Percentiles rank a stretch among this genome's conserved stretches.
Conservation (phyloP, 2,888 invertebrate genomes). For the Agrotis segetum region DNA sequence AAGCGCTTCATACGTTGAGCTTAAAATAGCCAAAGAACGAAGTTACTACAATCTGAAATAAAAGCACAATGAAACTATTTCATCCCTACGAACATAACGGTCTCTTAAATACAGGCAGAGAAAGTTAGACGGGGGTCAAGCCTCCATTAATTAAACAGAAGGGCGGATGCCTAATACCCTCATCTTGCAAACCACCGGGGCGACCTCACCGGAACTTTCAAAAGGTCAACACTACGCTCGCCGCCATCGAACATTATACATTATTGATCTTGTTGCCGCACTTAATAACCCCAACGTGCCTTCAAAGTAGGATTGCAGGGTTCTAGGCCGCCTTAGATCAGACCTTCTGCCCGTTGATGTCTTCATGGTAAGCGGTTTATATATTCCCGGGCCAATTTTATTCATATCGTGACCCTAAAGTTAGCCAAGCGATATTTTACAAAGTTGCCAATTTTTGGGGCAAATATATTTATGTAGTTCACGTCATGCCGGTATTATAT, state of each 20-base stretch:
- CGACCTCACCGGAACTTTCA: slow-evolving; percentile 70
- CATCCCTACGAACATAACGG: slow-evolving; percentile 53
- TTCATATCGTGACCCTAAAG: slow-evolving; percentile 43
- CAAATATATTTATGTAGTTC: slow-evolving; percentile 28
- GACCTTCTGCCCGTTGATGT: slow-evolving; percentile 40
- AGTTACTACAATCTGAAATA: slow-evolving; percentile 37
- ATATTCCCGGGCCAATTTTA: slow-evolving; percentile 46
- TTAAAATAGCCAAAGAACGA: slow-evolving; percentile 11
- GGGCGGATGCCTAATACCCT: slow-evolving; percentile 69
- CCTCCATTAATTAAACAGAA: slow-evolving; percentile 82
- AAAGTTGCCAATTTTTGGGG: slow-evolving; percentile 43
- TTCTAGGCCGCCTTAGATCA: slow-evolving; percentile 32
- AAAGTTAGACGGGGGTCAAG: slow-evolving; percentile 81
- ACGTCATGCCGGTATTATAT: slow-evolving; percentile 24
- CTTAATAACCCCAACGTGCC: slow-evolving; percentile 51
- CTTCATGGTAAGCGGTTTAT: slow-evolving; percentile 47
- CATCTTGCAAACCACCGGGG: slow-evolving; percentile 68
- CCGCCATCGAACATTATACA: slow-evolving; percentile 65
- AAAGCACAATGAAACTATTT: slow-evolving; percentile 62
- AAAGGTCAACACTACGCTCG: slow-evolving; percentile 68
- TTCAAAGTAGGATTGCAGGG: slow-evolving; percentile 40
- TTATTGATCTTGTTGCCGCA: slow-evolving; percentile 65
- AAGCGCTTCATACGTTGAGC: background rate
- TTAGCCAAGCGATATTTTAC: slow-evolving; percentile 38
- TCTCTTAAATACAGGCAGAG: slow-evolving; percentile 65